Evolutionary conservation across 2,113 vertebrate species (phyloP), one percentile per base, ranked within the genome.

Genomic region (Notarius quadriscutis): DNA sequence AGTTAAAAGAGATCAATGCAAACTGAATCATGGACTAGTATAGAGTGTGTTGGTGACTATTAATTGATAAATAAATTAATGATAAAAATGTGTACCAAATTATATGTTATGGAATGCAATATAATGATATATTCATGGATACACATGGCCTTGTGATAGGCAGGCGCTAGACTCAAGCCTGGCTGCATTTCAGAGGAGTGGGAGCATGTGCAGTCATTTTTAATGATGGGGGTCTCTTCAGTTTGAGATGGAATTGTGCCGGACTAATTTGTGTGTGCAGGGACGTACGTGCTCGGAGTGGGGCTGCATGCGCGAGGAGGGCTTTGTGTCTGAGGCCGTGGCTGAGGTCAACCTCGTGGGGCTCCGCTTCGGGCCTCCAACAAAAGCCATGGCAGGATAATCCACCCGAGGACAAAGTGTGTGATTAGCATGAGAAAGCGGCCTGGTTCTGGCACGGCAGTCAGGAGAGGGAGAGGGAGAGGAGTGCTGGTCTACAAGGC

Each of bases 341-440:
- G 92, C 93, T 78, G 90, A 87, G 94, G 95, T 95, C 90, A 93
- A 94, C 95, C 95, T 95, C 92, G 93, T 91, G 94, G 94, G 95
- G 94, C 95, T 94, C 94, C 88, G 92, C 93, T 95, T 91, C 86
- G 94, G 94, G 94, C 90, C 92, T 85, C 91, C 91, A 91, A 96
- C 94, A 95, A 96, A 92, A 95, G 95, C 93, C 92, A 82, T 90
- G 84, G 94, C 93, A 93, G 93, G 94, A 95, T 96, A 95, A 96
- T 95, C 94, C 94, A 93, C 89, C 93, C 88, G 53, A 75, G 93
- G 94, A 96, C 95, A 96, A 96, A 96, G 95, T 95, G 92, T 93
- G 91, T 93, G 92, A 96, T 96, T 96, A 95, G 90, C 95, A 96
- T 96, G 93, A 95, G 94, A 95, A 96, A 95, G 93, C 91, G 72